phyloP scores from a whole-genome alignment of 2,113 vertebrate genomes.

The Mormoops blainvillei region DNA sequence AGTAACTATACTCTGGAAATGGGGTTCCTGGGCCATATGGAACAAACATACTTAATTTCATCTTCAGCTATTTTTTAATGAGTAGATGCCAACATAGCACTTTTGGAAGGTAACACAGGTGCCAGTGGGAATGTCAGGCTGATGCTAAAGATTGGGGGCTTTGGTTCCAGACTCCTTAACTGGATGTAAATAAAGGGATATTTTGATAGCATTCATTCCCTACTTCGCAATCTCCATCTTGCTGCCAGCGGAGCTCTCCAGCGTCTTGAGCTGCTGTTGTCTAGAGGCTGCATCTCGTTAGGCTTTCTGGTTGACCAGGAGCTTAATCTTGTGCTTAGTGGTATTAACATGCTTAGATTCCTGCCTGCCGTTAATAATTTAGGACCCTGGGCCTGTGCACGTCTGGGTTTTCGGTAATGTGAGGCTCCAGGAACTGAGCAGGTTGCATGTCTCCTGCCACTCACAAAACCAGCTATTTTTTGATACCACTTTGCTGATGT shows the following conservation, averaged over 20 bases:
- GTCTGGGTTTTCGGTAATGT: not conserved
- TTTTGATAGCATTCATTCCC: not conserved
- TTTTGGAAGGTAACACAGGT: not conserved
- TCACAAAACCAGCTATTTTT: not conserved
- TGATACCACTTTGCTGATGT: not conserved
- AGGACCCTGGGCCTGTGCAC: not conserved
- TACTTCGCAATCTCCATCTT: not conserved
- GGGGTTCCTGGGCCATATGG: not conserved
- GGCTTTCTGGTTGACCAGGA: not conserved
- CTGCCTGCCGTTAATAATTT: not conserved
- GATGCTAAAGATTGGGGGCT: not conserved
- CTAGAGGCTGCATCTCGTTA: not conserved
- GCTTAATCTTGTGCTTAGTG: not conserved
- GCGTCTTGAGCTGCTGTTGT: rapidly evolving
- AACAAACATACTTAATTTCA: not conserved
- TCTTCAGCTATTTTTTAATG: not conserved
- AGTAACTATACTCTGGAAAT: not conserved
- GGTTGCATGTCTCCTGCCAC: not conserved
- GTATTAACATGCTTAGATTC: not conserved
- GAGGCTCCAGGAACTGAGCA: not conserved
- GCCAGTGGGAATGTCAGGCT: not conserved
- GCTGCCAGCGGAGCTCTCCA: not conserved
- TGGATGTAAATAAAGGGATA: not conserved
- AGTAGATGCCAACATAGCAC: not conserved
- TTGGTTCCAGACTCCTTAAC: not conserved